Base-by-base conservation (phyloP, 2,888 invertebrate species). In the Volucella bombylans region DNA sequence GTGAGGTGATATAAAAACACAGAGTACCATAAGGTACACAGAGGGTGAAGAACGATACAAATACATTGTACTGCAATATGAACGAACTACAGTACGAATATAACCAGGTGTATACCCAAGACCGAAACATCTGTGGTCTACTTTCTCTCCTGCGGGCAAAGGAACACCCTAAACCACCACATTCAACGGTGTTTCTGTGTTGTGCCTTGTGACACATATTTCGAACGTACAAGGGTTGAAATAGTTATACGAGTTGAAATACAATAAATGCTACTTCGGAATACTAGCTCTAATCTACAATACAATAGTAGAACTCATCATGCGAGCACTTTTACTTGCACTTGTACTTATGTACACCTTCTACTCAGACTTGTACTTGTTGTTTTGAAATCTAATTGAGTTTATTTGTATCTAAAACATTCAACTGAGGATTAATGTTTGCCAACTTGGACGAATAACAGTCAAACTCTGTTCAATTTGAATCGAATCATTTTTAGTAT, bases 91-190 rank as follows among this genome's bases (percentile, higher is more conserved):
- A 18, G 9, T 23, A 23, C 52, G 3, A 52, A 23, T 10, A 52
- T 41, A 39, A 14, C 18, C 49, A 77, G 55, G 67, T 72, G 72
- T 57, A 54, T 54, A n/a, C 1, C 4, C n/a, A 11, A 10, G 15
- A 38, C 38, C 12, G 77, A 68, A 82, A 82, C 82, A 82, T 78
- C 78, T 82, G 78, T 82, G 82, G 68, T 78, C 78, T 64, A 82
- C 82, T 82, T 82, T 82, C 73, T 57, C 64, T 54, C 50, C 15
- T 74, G 55, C 8, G 14, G 43, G 12, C 18, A 3, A 54, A 54
- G 3, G 8, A 9, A 14, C 10, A 49, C 23, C 12, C 12, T 14
- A 15, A 49, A 43, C 4, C 18, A 67, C 67, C 41, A 43, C 67
- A 69, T 55, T 55, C 55, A 45, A 68, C 59, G 41, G 59, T 50